Percentiles rank a stretch among this genome's conserved stretches.
Conservation (phyloP, 2,797 vertebrate species). For the Pipistrellus nathusii region DNA sequence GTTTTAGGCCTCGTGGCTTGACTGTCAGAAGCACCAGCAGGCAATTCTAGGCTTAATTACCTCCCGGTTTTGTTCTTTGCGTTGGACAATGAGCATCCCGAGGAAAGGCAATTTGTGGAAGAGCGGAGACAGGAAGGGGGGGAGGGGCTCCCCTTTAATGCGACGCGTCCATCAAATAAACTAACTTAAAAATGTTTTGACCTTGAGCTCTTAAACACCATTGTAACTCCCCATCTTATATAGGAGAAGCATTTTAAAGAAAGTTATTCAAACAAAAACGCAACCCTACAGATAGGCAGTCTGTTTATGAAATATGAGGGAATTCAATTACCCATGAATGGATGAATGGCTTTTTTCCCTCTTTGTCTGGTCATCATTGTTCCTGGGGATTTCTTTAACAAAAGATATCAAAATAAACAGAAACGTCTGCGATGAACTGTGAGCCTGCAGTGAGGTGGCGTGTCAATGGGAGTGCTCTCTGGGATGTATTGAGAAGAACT, state of each 20-base stretch:
- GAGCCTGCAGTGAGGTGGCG: slow-evolving; percentile 67
- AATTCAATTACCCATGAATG: slow-evolving; percentile 82
- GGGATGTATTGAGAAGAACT: slow-evolving; percentile 62
- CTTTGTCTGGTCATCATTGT: slow-evolving; percentile 80
- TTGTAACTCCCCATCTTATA: slow-evolving; percentile 76
- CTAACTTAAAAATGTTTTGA: slow-evolving; percentile 81
- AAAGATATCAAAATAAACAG: slow-evolving; percentile 84
- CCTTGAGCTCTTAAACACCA: slow-evolving; percentile 83
- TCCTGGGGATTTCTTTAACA: slow-evolving; percentile 82
- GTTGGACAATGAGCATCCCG: slow-evolving; percentile 80
- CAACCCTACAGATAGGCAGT: slow-evolving; percentile 66
- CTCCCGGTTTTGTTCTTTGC: slow-evolving; percentile 83
- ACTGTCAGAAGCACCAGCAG: slow-evolving; percentile 85
- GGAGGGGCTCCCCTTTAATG: slow-evolving; percentile 14
- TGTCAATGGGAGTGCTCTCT: slow-evolving; percentile 44
- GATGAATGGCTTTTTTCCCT: slow-evolving; percentile 74
- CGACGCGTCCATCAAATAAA: slow-evolving; percentile 77
- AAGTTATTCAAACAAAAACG: slow-evolving; percentile 85
- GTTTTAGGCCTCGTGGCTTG: slow-evolving; percentile 81
- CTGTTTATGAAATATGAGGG: slow-evolving; percentile 82
- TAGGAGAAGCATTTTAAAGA: slow-evolving; percentile 73
- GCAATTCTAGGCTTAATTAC: slow-evolving; percentile 88
- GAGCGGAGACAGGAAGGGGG: slow-evolving; percentile 29
- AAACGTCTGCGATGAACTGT: slow-evolving; percentile 79
- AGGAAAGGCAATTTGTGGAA: slow-evolving; percentile 81